phyloP scores from a whole-genome alignment of 1,140 invertebrate genomes.

The Centruroides vittatus region DNA sequence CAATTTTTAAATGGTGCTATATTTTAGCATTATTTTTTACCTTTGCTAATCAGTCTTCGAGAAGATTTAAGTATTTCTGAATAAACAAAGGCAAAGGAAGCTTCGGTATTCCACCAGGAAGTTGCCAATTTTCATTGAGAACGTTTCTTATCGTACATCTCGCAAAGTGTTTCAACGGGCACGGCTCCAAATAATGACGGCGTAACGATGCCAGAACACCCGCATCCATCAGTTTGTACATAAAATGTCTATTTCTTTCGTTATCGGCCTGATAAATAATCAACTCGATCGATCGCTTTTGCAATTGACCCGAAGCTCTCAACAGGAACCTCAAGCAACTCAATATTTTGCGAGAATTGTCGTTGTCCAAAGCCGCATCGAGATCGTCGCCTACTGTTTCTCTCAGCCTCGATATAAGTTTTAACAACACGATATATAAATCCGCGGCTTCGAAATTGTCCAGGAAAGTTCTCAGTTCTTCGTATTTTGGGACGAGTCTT shows the following conservation, averaged over 20 bases:
- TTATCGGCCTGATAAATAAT: background rate
- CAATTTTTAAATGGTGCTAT: too few relatives aligned
- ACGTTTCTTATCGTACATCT: background rate
- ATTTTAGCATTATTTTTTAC: too few relatives aligned
- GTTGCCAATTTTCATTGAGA: conserved; percentile 8
- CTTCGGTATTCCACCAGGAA: background rate
- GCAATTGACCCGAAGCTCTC: background rate
- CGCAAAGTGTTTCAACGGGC: background rate
- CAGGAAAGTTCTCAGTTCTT: background rate
- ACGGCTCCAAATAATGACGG: conserved; percentile 1
- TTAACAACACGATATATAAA: background rate
- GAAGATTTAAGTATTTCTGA: background rate
- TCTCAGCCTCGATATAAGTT: background rate
- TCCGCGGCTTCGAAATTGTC: conserved; percentile 2
- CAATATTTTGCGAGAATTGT: background rate
- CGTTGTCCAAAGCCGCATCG: background rate
- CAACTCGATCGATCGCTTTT: background rate
- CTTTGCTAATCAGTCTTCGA: too few relatives aligned
- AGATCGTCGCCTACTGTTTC: background rate
- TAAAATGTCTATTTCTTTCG: background rate
- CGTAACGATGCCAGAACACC: background rate
- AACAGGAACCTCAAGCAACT: conserved; percentile 1
- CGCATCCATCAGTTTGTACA: background rate
- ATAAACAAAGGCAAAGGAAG: conserved; percentile 1
- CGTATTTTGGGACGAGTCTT: background rate